Percentiles rank a stretch among this genome's conserved stretches.
Evolutionary conservation across 2,888 invertebrate species (phyloP).

Genomic region (Rotaria sp.): DNA sequence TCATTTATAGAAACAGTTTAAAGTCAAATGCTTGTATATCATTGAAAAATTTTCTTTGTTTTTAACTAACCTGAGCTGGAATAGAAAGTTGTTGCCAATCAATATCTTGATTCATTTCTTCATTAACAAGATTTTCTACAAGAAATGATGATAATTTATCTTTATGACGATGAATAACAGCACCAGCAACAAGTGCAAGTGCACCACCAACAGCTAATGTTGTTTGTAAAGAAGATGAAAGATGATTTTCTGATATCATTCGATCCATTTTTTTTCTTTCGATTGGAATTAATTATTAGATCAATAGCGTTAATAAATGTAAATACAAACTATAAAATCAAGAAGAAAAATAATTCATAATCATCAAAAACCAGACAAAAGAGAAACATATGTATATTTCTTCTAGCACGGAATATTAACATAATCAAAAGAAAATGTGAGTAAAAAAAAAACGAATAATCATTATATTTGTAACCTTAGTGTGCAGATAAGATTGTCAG

Average conservation of each 20-base stretch:
- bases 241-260: neutral
- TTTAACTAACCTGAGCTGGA: neutral
- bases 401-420: too few relatives aligned
- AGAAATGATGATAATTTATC: constrained; percentile 21
- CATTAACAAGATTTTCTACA: neutral
- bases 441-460: too few relatives aligned
- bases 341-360: neutral
- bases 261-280: neutral
- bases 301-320: neutral
- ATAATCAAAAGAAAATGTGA: too few relatives aligned
- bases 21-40: too few relatives aligned
- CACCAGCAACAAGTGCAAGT: neutral
- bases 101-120: neutral
- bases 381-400: too few relatives aligned
- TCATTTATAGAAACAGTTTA: too few relatives aligned
- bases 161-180: neutral
- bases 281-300: too few relatives aligned
- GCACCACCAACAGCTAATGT: neutral
- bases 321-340: neutral
- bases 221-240: neutral
- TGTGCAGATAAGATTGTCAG: too few relatives aligned
- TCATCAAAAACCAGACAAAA: too few relatives aligned
- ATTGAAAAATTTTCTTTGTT: too few relatives aligned
- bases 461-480: too few relatives aligned
- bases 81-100: neutral